Evolutionary conservation across 2,797 vertebrate genomes (phyloP), one percentile per base, ranked within the genome.

Genomic region (Chaenodraco wilsoni): DNA sequence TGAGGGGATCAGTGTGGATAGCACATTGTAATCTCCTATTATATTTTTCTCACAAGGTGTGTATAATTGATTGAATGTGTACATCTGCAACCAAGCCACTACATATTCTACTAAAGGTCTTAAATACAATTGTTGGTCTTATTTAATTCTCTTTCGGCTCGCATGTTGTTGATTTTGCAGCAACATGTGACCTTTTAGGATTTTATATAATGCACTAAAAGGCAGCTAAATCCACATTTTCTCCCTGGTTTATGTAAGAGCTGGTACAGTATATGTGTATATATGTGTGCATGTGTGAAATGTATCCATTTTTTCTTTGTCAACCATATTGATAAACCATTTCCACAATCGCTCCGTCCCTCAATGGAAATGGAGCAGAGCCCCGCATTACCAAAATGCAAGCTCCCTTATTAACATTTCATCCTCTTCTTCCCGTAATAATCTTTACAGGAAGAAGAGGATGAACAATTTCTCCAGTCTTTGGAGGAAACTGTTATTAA

Each of bases 401-500:
- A 63, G 49, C 78, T 72, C 45, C 52, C 62, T 65, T 83, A 76
- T 88, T 90, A 83, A 79, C 66, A 87, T 91, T 86, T 85, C 70
- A 70, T 86, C 74, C 64, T 75, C 43, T 69, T 81, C 66, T 67
- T 84, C 71, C 84, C 68, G 66, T 77, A 86, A 86, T 84, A 82
- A 86, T 84, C 43, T 56, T 48, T 67, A 37, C 43, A 48, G 31
- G 51, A 45, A 66, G 41, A 64, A 51, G 48, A 64, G 31, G 2
- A 52, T 37, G 37, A 56, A 56, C 17, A 14, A 17, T 66, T 66
- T 45, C 40, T 48, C 48, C 49, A 41, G 51, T 43, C 75, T 87
- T 61, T 79, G 65, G 68, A 84, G 59, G 70, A 76, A 86, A 79
- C 61, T 75, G 65, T 85, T 86, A 90, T 90, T 78, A 89, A 88